These are phyloP conservation scores for Ormyrus labotus DNA, from an alignment of 2,888 invertebrate species.

Conservation along the genomic window DNA sequence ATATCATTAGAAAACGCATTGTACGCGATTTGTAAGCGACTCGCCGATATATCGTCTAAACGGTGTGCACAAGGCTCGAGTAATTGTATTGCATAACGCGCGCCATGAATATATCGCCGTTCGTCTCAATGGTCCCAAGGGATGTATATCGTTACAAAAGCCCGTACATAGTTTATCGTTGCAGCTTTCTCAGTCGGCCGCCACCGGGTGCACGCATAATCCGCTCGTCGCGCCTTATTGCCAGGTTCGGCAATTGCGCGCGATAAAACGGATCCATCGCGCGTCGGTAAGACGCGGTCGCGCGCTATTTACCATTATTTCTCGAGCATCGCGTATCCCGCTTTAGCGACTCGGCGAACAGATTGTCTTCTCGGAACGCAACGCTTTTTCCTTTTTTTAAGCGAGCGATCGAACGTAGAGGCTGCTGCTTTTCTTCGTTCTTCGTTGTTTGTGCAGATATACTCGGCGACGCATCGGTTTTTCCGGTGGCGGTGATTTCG, in stretches of 20 bases:
- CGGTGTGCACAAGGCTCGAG: not conserved
- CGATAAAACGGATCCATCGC: not conserved
- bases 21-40: not conserved
- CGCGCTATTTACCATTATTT: constrained; percentile 19
- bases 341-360: not conserved
- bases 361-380: constrained; percentile 14
- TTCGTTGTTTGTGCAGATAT: no score
- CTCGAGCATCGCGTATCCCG: not conserved
- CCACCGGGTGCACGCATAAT: constrained; percentile 2
- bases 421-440: no score
- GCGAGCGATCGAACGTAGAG: no score
- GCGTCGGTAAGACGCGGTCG: not conserved
- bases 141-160: no score
- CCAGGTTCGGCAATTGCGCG: constrained; percentile 20
- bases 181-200: constrained; percentile 1
- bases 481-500: no score
- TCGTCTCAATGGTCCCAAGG: constrained; percentile 12
- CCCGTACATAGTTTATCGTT: not conserved
- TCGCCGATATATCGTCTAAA: not conserved
- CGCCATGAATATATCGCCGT: not conserved
- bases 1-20: constrained; percentile 20
- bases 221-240: no score
- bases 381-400: no score
- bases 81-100: constrained; percentile 2
- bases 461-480: no score